These are phyloP conservation scores for Aphelenchoides avenae DNA, from an alignment of 1,140 invertebrate species.

Conservation along the genomic window DNA sequence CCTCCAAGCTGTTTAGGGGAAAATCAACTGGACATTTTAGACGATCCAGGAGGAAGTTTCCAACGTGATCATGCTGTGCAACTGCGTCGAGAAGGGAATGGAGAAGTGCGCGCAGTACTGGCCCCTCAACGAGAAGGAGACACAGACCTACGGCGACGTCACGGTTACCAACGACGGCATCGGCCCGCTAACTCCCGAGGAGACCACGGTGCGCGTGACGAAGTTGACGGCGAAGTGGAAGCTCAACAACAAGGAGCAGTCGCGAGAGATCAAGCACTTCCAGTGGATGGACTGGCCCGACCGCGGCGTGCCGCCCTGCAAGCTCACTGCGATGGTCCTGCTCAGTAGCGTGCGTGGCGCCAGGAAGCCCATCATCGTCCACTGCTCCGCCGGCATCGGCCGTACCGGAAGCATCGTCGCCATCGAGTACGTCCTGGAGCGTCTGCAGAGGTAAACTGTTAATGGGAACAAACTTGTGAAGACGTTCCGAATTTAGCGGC, in stretches of 20 bases:
- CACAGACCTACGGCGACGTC: constrained; percentile 9
- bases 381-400: constrained; percentile 43
- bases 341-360: constrained; percentile 34
- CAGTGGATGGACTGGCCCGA: constrained; percentile 43
- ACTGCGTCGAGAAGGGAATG: constrained; percentile 34
- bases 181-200: constrained; percentile 15
- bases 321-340: constrained; percentile 27
- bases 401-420: constrained; percentile 42
- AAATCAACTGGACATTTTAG: constrained; percentile 5
- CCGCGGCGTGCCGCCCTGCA: constrained; percentile 30
- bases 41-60: constrained; percentile 35
- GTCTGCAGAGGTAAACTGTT: constrained; percentile 28
- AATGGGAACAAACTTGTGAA: too few relatives aligned
- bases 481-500: too few relatives aligned
- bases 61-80: constrained; percentile 42
- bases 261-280: constrained; percentile 25
- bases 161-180: constrained; percentile 13
- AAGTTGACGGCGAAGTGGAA: constrained; percentile 10
- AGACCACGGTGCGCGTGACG: constrained; percentile 11
- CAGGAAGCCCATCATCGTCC: constrained; percentile 44
- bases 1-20: too few relatives aligned
- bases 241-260: background rate
- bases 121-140: constrained; percentile 29
- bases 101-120: constrained; percentile 46
- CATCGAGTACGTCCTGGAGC: constrained; percentile 34